A percentile compares a stretch with the other conserved stretches of the same genome.
These are phyloP conservation scores for Rosalia funebris DNA, from an alignment of 2,888 invertebrate genomes.

Conservation along the genomic window DNA sequence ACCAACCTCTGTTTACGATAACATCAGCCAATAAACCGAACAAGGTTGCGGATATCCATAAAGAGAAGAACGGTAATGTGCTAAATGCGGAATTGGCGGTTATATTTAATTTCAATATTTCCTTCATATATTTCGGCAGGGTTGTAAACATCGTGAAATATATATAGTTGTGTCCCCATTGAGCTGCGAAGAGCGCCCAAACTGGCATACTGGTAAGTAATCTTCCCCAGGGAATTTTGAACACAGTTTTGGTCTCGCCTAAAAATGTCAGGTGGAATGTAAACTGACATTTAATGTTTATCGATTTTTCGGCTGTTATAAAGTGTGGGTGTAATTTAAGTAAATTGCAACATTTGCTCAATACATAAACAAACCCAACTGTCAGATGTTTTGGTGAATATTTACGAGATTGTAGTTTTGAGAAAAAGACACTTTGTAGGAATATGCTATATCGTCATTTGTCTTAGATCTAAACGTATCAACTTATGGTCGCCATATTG, in stretches of 20 bases:
- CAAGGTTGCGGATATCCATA: background rate
- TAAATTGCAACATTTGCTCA: too few species aligned
- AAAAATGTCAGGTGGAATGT: background rate
- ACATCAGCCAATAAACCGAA: slow-evolving; percentile 13
- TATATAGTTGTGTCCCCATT: slow-evolving; percentile 73
- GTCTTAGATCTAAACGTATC: too few species aligned
- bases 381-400: too few species aligned
- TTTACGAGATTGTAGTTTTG: too few species aligned
- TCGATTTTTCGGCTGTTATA: too few species aligned
- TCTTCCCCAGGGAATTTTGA: slow-evolving; percentile 36
- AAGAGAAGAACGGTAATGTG: slow-evolving; percentile 16
- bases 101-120: slow-evolving; percentile 35
- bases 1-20: slow-evolving; percentile 16
- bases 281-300: background rate
- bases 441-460: too few species aligned
- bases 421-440: too few species aligned
- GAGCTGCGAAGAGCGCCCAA: slow-evolving; percentile 69
- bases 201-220: slow-evolving; percentile 32
- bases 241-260: slow-evolving; percentile 6
- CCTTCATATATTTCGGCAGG: slow-evolving; percentile 34
- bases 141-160: slow-evolving; percentile 66
- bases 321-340: too few species aligned
- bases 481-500: too few species aligned
- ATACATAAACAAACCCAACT: too few species aligned
- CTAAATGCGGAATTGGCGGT: slow-evolving; percentile 24